Base-by-base conservation (phyloP, 37 sponge, comb jelly and placozoan species). In the Beroe forskalii region DNA sequence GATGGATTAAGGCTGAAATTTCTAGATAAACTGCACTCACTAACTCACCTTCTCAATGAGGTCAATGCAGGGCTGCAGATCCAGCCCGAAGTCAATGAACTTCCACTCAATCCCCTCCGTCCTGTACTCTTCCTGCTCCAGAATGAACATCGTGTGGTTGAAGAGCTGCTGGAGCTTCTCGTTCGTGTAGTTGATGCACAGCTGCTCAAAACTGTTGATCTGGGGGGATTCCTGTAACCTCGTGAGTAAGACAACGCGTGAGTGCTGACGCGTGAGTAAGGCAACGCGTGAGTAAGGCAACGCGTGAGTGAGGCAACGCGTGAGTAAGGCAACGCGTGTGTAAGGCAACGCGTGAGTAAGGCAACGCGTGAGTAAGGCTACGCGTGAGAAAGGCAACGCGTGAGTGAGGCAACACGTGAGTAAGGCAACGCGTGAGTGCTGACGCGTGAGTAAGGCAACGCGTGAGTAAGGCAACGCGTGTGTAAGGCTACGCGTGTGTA, bases 161-260 rank as follows among this genome's bases (percentile, higher is more conserved):
- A 99, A 99, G 90, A 99, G 92, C 91, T 99, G 99, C 90, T 99
- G 99, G 33, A 99, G 92, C 91, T 95, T 99, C 96, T 99, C 99
- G 93, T 99, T 99, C 60, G 99, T 99, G 94, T 94, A 96, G 93
- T 99, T 99, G 91, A 99, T 99, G 62, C 99, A 99, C 90, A 99
- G 90, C 91, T 99, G 99, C 92, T 99, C 99, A 75, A 99, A 99
- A 0, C 97, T 96, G 93, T 99, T 99, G 67, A 96, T 42, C 97
- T 97, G 91, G 66, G 67, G 67, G 44, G 86, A 80, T 3, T 41
- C 35, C 86, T 80, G 86, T 80, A 44, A 80, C 25, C 48, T 23
- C n/a, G 86, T 80, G 72, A 69, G 72, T 33, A 69, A 17, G 38
- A 3, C 37, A 12, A 48, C 55, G 12, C 55, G 55, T 48, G 55